Evolutionary conservation across 2,888 invertebrate genomes (phyloP).

Genomic region (Hemaris fuciformis): DNA sequence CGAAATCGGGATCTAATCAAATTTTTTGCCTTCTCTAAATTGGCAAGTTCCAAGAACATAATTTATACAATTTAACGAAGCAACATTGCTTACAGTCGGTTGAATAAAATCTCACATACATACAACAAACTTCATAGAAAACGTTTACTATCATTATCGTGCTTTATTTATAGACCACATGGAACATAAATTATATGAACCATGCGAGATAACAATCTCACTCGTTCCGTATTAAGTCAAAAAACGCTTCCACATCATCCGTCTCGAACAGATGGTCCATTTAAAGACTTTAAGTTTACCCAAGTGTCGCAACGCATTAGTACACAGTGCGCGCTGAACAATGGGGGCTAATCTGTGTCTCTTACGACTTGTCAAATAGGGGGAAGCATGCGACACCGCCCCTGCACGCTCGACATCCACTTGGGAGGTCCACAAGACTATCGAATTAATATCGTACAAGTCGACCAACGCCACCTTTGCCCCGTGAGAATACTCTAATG

Average conservation of each 20-base stretch:
- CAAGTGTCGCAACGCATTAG: slow-evolving; percentile 5
- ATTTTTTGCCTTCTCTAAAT: neutral
- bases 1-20: neutral
- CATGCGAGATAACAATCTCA: neutral
- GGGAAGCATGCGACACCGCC: slow-evolving; percentile 42
- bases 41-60: neutral
- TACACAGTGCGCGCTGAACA: slow-evolving; percentile 9
- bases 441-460: slow-evolving; percentile 65
- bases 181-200: slow-evolving; percentile 7
- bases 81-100: neutral
- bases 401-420: slow-evolving; percentile 43
- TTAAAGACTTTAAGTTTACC: slow-evolving; percentile 1
- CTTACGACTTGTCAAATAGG: slow-evolving; percentile 53
- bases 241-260: neutral
- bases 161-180: slow-evolving; percentile 2
- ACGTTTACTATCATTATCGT: neutral
- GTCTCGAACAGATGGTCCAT: neutral
- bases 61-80: neutral
- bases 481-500: slow-evolving; percentile 46
- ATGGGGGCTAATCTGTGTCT: slow-evolving; percentile 43
- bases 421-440: slow-evolving; percentile 65
- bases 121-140: neutral
- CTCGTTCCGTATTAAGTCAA: neutral
- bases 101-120: neutral
- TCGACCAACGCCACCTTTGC: slow-evolving; percentile 42